Evolutionary conservation across 2,797 vertebrate species (phyloP), one percentile per base, ranked within the genome.

Genomic region (Sebastes alutus): DNA sequence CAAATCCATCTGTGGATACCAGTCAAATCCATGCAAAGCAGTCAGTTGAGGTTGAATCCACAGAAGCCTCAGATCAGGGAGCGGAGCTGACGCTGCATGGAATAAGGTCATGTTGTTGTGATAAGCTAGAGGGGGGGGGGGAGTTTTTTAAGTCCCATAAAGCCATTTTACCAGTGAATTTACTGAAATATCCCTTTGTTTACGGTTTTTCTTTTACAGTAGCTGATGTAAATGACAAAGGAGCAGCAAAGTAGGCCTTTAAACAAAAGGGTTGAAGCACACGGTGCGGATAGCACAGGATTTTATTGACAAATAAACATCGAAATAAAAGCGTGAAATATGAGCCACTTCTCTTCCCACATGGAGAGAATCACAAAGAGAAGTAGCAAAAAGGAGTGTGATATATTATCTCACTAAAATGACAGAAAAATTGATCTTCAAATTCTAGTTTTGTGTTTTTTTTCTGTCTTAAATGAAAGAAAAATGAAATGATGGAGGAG

Each of bases 21-120:
- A 93, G 84, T 86, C 89, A 93, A 93, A 94, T 93, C 30, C 64
- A 93, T 88, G 89, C 85, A 94, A 92, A 94, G 72, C 80, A 90
- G 77, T 63, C 49, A 59, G 75, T 33, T 77, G 83, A 80, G 88
- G 80, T 46, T 59, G 74, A 87, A 75, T 72, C 75, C 77, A 58
- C 80, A 83, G 56, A 82, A 78, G 84, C 75, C 81, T 72, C 72
- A 77, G 87, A 86, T 66, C 80, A 76, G 66, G 78, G 69, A 77
- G 55, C 20, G 9, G 64, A 81, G 65, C 71, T 86, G 46, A 69
- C 16, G 22, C 56, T 63, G 56, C 16, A 59, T 55, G 32, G 62
- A 81, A 75, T 46, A 84, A 84, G 82, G 81, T 92, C 80, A 87
- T 29, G n/a, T 55, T 82, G 71, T 32, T 79, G 16, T 35, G 72